phyloP scores from a whole-genome alignment of 2,888 invertebrate genomes.

The Drosophila ustulata region DNA sequence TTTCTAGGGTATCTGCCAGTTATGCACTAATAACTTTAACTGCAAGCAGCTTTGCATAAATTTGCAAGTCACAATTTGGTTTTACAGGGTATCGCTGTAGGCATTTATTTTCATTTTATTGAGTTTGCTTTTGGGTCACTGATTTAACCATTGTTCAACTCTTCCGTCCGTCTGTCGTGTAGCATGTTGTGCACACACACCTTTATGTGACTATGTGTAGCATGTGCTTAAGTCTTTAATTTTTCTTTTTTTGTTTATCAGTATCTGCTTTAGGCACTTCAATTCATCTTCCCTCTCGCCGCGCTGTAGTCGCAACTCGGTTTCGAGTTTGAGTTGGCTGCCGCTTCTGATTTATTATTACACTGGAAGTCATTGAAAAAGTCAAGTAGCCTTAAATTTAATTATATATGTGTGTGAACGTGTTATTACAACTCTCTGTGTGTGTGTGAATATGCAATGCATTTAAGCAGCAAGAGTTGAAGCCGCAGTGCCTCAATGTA shows the following conservation, averaged over 20 bases:
- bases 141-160: constrained; percentile 23
- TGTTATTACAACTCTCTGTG: constrained; percentile 22
- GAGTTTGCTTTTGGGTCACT: constrained; percentile 27
- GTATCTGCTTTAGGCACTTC: constrained; percentile 28
- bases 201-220: constrained; percentile 22
- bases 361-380: constrained; percentile 78
- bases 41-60: neutral
- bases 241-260: constrained; percentile 8
- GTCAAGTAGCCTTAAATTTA: constrained; percentile 72
- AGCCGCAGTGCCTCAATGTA: constrained; percentile 37
- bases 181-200: constrained; percentile 18
- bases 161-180: neutral
- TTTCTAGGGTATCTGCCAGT: constrained; percentile 1
- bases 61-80: no score
- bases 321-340: constrained; percentile 35
- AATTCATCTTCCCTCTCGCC: neutral
- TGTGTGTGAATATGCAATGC: constrained; percentile 21
- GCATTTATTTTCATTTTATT: constrained; percentile 9
- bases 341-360: constrained; percentile 63
- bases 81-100: constrained; percentile 11
- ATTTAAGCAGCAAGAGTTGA: constrained; percentile 33
- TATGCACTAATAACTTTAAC: neutral
- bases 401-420: constrained; percentile 40
- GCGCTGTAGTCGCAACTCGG: neutral
- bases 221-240: constrained; percentile 22